Conservation (phyloP, 2,888 invertebrate species). For the Calameuta filiformis region DNA sequence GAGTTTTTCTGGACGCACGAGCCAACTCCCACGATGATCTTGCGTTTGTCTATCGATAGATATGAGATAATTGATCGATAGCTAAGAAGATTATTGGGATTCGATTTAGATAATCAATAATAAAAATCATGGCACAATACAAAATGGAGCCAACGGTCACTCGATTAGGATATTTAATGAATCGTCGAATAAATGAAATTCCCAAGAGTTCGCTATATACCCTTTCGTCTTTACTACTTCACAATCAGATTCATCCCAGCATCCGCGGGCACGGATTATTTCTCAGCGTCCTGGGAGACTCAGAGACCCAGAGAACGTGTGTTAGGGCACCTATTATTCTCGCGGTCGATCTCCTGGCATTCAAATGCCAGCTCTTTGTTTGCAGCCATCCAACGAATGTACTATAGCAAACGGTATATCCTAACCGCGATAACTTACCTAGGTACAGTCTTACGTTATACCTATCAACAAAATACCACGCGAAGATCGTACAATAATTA, state of each 20-base stretch:
- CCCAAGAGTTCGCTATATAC: not conserved
- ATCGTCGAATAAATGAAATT: not conserved
- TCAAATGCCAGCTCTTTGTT: slow-evolving; percentile 57
- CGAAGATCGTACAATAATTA: not conserved
- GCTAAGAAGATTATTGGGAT: not conserved
- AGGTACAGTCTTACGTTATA: not conserved
- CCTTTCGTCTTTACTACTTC: not conserved
- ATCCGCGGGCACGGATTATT: not conserved
- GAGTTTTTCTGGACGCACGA: slow-evolving; percentile 23
- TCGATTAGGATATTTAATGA: not conserved
- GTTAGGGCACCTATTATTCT: slow-evolving; percentile 11
- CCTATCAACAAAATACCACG: not conserved
- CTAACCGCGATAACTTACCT: not conserved
- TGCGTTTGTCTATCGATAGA: slow-evolving; percentile 11
- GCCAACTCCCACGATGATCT: slow-evolving; percentile 24
- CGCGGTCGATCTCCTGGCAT: slow-evolving; percentile 40
- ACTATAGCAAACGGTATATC: not conserved
- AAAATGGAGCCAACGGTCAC: fast-evolving
- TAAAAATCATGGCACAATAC: not conserved
- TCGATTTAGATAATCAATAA: not conserved
- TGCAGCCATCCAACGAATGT: slow-evolving; percentile 11
- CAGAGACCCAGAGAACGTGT: not conserved
- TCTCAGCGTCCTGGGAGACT: slow-evolving; percentile 3
- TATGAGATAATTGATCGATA: not conserved
- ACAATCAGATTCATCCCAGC: not conserved